Percentiles rank a stretch among this genome's conserved stretches.
Conservation (phyloP, 2,797 vertebrate species). For the Eospalax fontanierii region DNA sequence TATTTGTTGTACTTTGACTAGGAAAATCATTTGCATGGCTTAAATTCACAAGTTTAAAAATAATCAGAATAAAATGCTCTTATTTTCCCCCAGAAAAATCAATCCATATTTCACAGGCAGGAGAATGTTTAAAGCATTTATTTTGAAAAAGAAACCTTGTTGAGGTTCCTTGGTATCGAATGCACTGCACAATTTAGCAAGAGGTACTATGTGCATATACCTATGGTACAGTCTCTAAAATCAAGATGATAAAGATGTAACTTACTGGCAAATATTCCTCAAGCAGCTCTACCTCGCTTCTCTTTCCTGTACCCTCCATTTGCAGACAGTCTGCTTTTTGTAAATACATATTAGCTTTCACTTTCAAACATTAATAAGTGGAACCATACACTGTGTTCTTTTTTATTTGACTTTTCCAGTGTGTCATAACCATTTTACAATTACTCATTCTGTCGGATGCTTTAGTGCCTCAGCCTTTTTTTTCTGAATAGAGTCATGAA, state of each 20-base stretch:
- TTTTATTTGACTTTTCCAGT: background rate
- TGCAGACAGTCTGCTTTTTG: background rate
- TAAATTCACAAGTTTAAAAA: background rate
- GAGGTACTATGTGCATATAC: background rate
- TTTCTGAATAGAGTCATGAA: background rate
- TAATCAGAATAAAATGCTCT: background rate
- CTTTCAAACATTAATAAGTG: background rate
- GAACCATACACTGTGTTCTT: background rate
- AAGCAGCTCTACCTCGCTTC: background rate
- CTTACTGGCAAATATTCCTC: background rate
- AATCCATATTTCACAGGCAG: background rate
- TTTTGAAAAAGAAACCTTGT: background rate
- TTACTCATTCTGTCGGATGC: background rate
- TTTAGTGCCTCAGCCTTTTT: background rate
- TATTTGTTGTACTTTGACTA: background rate
- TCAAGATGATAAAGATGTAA: background rate
- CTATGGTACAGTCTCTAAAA: background rate
- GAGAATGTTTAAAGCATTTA: background rate
- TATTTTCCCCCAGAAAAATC: background rate
- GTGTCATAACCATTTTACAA: background rate
- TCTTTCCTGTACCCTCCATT: background rate
- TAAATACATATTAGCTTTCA: background rate
- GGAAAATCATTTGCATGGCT: background rate
- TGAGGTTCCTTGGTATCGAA: background rate
- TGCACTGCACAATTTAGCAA: background rate